Evolutionary conservation across 2,888 invertebrate species (phyloP).

Genomic region (Himalopsyche kuldschensis): DNA sequence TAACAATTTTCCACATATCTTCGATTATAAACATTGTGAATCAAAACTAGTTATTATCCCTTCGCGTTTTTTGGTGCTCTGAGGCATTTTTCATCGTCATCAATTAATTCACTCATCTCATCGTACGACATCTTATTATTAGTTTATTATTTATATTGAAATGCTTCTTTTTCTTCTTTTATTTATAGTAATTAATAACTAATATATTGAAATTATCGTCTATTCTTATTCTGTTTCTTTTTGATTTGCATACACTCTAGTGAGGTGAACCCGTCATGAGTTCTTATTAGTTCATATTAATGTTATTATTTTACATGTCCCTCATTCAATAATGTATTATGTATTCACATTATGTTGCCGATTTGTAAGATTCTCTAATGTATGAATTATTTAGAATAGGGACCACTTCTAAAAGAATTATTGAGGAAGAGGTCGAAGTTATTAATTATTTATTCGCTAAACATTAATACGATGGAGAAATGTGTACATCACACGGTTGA

Average conservation of each 20-base stretch:
- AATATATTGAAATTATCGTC: constrained; percentile 23
- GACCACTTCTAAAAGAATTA: constrained; percentile 37
- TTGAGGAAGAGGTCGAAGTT: constrained; percentile 42
- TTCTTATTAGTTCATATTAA: background rate
- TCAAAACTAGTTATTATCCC: constrained; percentile 3
- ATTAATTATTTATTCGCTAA: constrained; percentile 40
- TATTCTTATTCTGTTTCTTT: background rate
- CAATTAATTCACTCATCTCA: constrained; percentile 19
- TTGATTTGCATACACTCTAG: background rate
- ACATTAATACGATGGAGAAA: constrained; percentile 31
- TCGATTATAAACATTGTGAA: constrained; percentile 15
- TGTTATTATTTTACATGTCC: background rate
- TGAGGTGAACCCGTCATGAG: background rate
- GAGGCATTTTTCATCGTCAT: constrained; percentile 25
- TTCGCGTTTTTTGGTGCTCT: constrained; percentile 22
- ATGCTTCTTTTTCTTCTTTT: constrained; percentile 19
- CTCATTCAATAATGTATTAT: background rate
- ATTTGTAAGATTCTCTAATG: constrained; percentile 31
- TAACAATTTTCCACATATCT: constrained; percentile 22
- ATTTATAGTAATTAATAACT: constrained; percentile 21
- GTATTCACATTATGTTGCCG: constrained; percentile 12
- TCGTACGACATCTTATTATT: constrained; percentile 21
- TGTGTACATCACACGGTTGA: constrained; percentile 42
- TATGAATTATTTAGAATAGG: constrained; percentile 38
- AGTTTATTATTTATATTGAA: constrained; percentile 24